Conservation (phyloP, 2,113 vertebrate genomes). For the Eonycteris spelaea region DNA sequence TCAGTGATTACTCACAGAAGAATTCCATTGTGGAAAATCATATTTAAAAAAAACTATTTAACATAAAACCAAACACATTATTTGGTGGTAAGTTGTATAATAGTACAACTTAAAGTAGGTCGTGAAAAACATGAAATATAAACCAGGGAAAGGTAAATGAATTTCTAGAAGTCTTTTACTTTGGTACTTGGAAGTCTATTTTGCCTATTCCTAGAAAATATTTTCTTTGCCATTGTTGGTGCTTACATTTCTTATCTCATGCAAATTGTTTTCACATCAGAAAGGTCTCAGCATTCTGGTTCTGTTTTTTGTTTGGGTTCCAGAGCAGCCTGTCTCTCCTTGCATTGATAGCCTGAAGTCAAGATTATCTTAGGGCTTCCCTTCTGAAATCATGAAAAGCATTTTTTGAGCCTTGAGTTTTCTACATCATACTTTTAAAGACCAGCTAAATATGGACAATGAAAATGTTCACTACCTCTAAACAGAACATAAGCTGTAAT, state of each 20-base stretch:
- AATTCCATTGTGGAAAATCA: background rate
- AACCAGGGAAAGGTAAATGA: background rate
- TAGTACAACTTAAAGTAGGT: background rate
- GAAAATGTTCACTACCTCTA: conserved; percentile 62
- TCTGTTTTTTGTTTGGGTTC: background rate
- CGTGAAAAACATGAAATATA: background rate
- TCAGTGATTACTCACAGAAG: background rate
- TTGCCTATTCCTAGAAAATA: background rate
- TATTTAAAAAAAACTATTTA: background rate
- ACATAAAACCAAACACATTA: background rate
- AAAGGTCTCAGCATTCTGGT: background rate
- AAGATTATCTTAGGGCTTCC: background rate
- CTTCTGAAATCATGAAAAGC: background rate
- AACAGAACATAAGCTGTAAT: conserved; percentile 69
- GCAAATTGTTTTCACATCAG: background rate
- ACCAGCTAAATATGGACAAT: conserved; percentile 8
- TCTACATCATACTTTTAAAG: background rate
- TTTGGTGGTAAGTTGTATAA: background rate
- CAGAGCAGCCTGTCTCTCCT: background rate
- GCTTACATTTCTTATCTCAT: background rate
- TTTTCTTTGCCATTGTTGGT: background rate
- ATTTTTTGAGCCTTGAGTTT: conserved; percentile 6
- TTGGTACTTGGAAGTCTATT: background rate
- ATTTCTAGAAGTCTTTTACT: background rate
- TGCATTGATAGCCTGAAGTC: background rate